These are phyloP conservation scores for Astreopora myriophthalma DNA, from an alignment of 64 coral and sea anemone genomes.

Conservation along the genomic window DNA sequence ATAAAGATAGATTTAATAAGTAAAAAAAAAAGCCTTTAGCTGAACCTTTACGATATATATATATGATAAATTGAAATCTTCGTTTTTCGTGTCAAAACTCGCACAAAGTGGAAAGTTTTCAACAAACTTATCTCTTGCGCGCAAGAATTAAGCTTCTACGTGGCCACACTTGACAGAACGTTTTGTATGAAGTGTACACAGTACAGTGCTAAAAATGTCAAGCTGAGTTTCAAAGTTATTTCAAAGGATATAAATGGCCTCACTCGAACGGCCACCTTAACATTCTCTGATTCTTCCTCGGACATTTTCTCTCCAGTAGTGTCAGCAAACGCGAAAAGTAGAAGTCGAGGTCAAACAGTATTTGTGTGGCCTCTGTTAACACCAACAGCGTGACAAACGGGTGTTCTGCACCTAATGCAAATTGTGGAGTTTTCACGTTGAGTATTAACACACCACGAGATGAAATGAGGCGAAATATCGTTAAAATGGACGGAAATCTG, in stretches of 20 bases:
- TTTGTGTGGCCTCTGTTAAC: no score
- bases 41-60: no score
- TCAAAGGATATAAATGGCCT: constrained; percentile 97
- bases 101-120: not conserved
- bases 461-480: not conserved
- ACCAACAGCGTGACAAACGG: not conserved
- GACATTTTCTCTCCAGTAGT: constrained; percentile 18
- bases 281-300: constrained; percentile 72
- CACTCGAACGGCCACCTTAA: constrained; percentile 89
- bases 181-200: no score
- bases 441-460: not conserved
- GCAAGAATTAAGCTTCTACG: no score
- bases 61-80: not conserved
- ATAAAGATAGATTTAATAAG: no score
- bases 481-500: not conserved
- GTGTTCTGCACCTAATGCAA: not conserved
- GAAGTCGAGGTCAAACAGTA: not conserved
- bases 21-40: no score
- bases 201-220: not conserved
- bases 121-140: no score
- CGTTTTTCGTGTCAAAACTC: not conserved
- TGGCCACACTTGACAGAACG: no score
- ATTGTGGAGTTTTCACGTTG: not conserved
- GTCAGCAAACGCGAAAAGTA: not conserved
- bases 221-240: not conserved